A percentile compares a stretch with the other conserved stretches of the same genome.
Conservation (phyloP, 2,797 vertebrate genomes). For the Distichodus sexfasciatus region DNA sequence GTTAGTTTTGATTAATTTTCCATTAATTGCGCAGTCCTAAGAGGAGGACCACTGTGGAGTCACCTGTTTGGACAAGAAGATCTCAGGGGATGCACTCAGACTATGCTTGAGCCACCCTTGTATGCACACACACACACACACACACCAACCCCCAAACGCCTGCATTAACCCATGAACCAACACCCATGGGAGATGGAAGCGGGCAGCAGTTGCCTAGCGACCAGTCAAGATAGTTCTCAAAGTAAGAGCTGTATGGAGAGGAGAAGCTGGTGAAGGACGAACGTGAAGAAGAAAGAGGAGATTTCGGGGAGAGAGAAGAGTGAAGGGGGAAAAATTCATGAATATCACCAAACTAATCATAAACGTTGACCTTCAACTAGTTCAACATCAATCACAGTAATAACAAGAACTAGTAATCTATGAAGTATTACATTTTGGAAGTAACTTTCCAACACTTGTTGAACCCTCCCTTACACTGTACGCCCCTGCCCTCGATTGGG, state of each 20-base stretch:
- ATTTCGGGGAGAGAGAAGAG: neutral
- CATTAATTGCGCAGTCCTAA: too few species aligned
- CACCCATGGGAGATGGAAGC: conserved; percentile 64
- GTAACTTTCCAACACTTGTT: neutral
- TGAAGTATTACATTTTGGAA: too few species aligned
- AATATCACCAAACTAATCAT: conserved; percentile 20
- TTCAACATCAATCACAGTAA: too few species aligned
- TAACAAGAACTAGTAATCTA: too few species aligned
- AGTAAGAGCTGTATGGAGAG: conserved; percentile 48
- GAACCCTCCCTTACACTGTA: neutral
- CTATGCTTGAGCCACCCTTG: conserved; percentile 29
- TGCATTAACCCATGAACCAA: conserved; percentile 82
- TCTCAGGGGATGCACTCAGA: neutral
- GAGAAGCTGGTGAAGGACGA: neutral
- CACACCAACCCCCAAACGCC: conserved; percentile 78
- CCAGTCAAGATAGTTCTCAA: conserved; percentile 62
- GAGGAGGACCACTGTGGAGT: too few species aligned
- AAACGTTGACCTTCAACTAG: conserved; percentile 4
- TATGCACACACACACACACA: conserved; percentile 18
- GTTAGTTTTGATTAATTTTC: too few species aligned
- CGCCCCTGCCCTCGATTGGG: neutral
- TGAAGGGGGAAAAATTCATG: neutral
- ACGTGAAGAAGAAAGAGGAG: neutral
- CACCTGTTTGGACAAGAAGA: neutral
- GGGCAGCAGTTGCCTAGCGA: conserved; percentile 81